Percentiles rank a stretch among this genome's conserved stretches.
Evolutionary conservation across 2,888 invertebrate genomes (phyloP).

Genomic region (Hypomecis atomaria): DNA sequence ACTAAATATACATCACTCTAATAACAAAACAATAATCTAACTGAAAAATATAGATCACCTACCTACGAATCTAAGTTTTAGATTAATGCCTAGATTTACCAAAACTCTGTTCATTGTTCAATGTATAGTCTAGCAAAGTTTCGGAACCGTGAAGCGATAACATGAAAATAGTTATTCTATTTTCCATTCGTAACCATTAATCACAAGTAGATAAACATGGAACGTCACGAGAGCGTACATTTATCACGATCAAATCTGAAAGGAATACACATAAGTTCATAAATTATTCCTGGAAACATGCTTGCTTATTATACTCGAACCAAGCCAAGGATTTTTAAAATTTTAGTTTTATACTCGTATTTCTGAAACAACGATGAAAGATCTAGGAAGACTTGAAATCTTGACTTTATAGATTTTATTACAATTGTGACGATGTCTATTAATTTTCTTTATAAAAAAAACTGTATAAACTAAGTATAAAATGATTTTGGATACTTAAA

Average conservation of each 20-base stretch:
- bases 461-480: no score
- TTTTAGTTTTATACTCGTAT: no score
- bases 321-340: no score
- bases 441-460: no score
- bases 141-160: constrained; percentile 3
- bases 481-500: no score
- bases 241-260: constrained; percentile 63
- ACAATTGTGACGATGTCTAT: no score
- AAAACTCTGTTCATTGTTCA: background rate
- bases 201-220: constrained; percentile 60
- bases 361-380: no score
- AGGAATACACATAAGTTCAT: constrained; percentile 48
- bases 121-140: constrained; percentile 1
- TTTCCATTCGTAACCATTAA: constrained; percentile 54
- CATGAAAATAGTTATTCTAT: constrained; percentile 34
- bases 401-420: no score
- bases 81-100: background rate
- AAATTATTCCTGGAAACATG: constrained; percentile 44
- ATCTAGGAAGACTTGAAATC: no score
- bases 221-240: constrained; percentile 58
- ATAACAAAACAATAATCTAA: no score
- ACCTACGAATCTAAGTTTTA: background rate
- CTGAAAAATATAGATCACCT: no score
- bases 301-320: background rate
- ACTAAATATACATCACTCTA: no score